phyloP scores from a whole-genome alignment of 2,888 invertebrate species.

The Imbricaverruca yamaguchii region DNA sequence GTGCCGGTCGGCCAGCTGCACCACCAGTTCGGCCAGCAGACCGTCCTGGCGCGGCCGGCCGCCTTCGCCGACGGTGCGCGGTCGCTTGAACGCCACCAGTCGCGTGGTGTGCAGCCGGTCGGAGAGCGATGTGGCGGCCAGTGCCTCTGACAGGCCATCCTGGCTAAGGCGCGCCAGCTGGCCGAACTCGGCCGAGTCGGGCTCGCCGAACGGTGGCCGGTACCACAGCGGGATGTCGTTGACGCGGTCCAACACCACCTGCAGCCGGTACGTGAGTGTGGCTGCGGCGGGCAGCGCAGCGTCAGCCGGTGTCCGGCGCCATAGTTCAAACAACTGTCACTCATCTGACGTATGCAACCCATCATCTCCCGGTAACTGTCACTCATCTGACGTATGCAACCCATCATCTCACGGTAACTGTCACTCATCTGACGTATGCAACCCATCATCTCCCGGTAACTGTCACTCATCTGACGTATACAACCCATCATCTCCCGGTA shows the following conservation, averaged over 20 bases:
- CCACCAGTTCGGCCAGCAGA: constrained; percentile 30
- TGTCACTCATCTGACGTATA: too few relatives aligned
- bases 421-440: too few relatives aligned
- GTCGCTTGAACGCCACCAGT: constrained; percentile 29
- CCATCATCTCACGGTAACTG: too few relatives aligned
- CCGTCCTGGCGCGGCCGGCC: constrained; percentile 24
- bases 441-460: too few relatives aligned
- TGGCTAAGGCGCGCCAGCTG: constrained; percentile 28
- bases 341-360: too few relatives aligned
- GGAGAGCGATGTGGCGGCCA: constrained; percentile 27
- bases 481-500: too few relatives aligned
- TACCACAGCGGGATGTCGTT: constrained; percentile 29
- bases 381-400: too few relatives aligned
- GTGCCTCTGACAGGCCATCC: constrained; percentile 29
- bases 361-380: too few relatives aligned
- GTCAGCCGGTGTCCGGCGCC: too few relatives aligned
- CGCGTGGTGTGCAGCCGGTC: constrained; percentile 27
- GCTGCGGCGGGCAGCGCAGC: constrained; percentile 26
- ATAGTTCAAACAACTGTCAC: too few relatives aligned
- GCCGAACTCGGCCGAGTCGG: constrained; percentile 29
- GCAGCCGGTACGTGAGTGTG: constrained; percentile 30
- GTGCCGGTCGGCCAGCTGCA: constrained; percentile 19
- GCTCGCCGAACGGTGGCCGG: constrained; percentile 29
- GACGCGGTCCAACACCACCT: constrained; percentile 32
- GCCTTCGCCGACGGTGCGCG: background rate